Percentiles rank a stretch among this genome's conserved stretches.
Conservation (phyloP, 2,113 vertebrate species). For the Scolopax mira region DNA sequence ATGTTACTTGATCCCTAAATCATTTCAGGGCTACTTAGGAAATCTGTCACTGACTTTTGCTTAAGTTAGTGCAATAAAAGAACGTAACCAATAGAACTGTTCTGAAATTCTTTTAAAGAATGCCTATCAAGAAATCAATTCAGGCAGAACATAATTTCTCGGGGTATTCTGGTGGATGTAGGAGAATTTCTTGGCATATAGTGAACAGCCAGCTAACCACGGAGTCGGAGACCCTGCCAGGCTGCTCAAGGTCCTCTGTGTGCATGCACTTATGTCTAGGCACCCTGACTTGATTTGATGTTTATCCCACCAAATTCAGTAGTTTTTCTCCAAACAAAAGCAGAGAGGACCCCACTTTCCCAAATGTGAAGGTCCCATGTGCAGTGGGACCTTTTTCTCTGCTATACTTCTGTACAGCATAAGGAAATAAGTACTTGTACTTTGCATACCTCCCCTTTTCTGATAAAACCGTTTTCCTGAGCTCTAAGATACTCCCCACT, state of each 20-base stretch:
- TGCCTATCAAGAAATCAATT: neutral
- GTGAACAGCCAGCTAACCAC: neutral
- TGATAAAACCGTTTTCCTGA: neutral
- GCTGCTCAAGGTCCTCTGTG: neutral
- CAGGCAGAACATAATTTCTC: neutral
- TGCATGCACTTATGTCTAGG: neutral
- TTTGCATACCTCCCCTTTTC: neutral
- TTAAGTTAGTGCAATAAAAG: neutral
- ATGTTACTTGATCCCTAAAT: accelerated
- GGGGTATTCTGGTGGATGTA: neutral
- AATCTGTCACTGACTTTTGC: neutral
- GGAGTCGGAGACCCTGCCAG: neutral
- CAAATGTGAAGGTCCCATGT: neutral
- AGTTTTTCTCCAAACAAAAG: neutral
- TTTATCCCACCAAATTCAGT: neutral
- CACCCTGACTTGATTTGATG: neutral
- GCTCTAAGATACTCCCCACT: neutral
- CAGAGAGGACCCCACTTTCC: neutral
- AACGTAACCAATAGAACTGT: neutral
- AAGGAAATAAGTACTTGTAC: neutral
- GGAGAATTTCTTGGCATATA: neutral
- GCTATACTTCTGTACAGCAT: neutral
- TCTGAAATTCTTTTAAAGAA: neutral
- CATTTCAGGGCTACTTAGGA: neutral
- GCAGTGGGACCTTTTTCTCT: neutral